Percentiles rank a stretch among this genome's conserved stretches.
Conservation (phyloP, 2,888 invertebrate species). For the Byasa hedistus region DNA sequence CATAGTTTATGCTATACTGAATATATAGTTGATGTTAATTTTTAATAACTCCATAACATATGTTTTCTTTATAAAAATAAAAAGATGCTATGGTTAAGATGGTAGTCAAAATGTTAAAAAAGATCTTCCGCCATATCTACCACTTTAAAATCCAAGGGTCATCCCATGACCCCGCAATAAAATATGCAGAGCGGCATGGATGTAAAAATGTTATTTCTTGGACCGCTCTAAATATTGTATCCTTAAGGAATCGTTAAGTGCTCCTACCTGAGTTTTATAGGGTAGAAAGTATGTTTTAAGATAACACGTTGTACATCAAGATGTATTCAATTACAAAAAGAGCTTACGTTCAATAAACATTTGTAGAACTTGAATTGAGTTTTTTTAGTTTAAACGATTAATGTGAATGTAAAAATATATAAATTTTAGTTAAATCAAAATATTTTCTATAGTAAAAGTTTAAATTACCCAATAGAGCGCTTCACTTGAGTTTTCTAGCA, state of each 20-base stretch:
- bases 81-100: not conserved
- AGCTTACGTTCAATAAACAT: too few relatives aligned
- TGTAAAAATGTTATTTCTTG: conserved; percentile 79
- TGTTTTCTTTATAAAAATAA: not conserved
- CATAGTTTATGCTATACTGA: too few relatives aligned
- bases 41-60: too few relatives aligned
- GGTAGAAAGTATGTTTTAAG: conserved; percentile 14
- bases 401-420: too few relatives aligned
- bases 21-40: too few relatives aligned
- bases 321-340: too few relatives aligned
- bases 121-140: not conserved
- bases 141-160: conserved; percentile 60
- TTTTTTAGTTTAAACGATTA: too few relatives aligned
- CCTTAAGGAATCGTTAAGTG: conserved; percentile 70
- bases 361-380: too few relatives aligned
- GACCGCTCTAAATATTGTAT: conserved; percentile 72
- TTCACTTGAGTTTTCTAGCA: conserved; percentile 12
- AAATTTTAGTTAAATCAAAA: too few relatives aligned
- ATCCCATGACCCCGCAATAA: conserved; percentile 72
- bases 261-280: conserved; percentile 49
- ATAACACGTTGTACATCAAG: not conserved
- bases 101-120: not conserved
- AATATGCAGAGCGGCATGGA: conserved; percentile 71
- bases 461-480: not conserved
- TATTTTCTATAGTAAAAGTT: not conserved